A percentile compares a stretch with the other conserved stretches of the same genome.
These are phyloP conservation scores for Hydropsyche tenuis DNA, from an alignment of 1,140 invertebrate species.

Conservation along the genomic window DNA sequence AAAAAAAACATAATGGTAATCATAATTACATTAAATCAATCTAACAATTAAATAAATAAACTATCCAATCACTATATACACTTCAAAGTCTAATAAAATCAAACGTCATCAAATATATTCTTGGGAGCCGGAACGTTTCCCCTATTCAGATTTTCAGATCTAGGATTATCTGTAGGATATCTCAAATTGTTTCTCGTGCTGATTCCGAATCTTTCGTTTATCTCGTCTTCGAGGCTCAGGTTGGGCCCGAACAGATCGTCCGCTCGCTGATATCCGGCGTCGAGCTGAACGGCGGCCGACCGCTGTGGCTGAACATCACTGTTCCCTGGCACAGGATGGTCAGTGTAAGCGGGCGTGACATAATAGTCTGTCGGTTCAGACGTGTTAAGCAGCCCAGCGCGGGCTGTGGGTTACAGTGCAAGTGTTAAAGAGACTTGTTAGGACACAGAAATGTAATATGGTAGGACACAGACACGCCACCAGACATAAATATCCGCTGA, in stretches of 20 bases:
- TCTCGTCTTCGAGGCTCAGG: slow-evolving; percentile 63
- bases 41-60: slow-evolving; percentile 8
- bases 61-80: neutral
- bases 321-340: slow-evolving; percentile 54
- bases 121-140: slow-evolving; percentile 75
- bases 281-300: slow-evolving; percentile 50
- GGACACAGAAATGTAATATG: slow-evolving; percentile 10
- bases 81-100: slow-evolving; percentile 48
- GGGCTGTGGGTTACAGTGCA: slow-evolving; percentile 54
- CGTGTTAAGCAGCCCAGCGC: slow-evolving; percentile 61
- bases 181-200: slow-evolving; percentile 62
- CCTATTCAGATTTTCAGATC: slow-evolving; percentile 62
- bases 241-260: slow-evolving; percentile 45
- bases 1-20: slow-evolving; percentile 19
- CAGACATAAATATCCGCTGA: no score
- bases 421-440: slow-evolving; percentile 15
- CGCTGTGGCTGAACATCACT: slow-evolving; percentile 54
- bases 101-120: slow-evolving; percentile 87
- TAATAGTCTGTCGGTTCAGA: slow-evolving; percentile 61
- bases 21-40: neutral
- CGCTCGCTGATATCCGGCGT: slow-evolving; percentile 50
- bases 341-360: slow-evolving; percentile 57
- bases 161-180: slow-evolving; percentile 49
- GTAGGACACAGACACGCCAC: no score
- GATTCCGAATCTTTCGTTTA: slow-evolving; percentile 67